Conservation (phyloP, 2,888 invertebrate species). For the Dysmachus trigonus region DNA sequence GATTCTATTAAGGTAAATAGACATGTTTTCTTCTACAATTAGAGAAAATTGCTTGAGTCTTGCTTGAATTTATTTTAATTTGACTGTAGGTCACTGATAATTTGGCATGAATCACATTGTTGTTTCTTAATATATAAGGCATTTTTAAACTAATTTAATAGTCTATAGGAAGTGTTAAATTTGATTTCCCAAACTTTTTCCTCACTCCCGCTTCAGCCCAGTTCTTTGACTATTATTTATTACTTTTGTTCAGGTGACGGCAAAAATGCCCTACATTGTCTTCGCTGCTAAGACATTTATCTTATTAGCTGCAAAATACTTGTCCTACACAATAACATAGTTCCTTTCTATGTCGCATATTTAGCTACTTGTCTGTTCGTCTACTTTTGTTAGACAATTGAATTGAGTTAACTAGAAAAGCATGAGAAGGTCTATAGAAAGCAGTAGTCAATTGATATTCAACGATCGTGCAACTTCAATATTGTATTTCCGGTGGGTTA, state of each 20-base stretch:
- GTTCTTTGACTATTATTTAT: background rate
- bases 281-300: background rate
- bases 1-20: no score
- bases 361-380: background rate
- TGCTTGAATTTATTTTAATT: no score
- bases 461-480: background rate
- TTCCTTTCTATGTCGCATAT: background rate
- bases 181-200: background rate
- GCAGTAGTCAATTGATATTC: background rate
- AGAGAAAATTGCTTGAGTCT: no score
- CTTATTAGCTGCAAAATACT: background rate
- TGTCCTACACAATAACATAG: background rate
- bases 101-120: no score
- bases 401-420: background rate
- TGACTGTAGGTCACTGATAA: no score
- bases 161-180: no score
- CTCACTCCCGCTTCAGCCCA: background rate
- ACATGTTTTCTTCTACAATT: no score
- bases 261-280: background rate
- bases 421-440: background rate
- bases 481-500: background rate
- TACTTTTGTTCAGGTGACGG: background rate
- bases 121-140: no score
- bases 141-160: no score
- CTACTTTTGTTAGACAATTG: background rate